Percentiles rank a stretch among this genome's conserved stretches.
Conservation (phyloP, 2,113 vertebrate species). For the human region DNA sequence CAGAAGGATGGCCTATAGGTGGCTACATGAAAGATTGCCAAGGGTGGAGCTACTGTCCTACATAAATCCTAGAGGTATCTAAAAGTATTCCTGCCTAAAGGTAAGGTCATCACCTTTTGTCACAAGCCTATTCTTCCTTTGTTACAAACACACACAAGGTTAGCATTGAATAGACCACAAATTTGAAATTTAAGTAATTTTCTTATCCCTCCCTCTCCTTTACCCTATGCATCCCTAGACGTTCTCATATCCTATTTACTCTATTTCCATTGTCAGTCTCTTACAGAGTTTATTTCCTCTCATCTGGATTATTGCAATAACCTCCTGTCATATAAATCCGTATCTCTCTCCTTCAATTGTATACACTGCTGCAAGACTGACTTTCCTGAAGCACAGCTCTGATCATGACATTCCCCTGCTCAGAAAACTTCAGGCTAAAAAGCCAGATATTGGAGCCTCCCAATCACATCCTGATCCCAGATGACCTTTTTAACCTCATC, state of each 20-base stretch:
- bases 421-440: conserved; percentile 36
- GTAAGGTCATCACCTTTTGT: conserved; percentile 1
- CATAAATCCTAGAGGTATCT: not conserved
- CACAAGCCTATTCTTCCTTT: not conserved
- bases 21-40: not conserved
- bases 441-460: not conserved
- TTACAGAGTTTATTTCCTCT: not conserved
- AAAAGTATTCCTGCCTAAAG: conserved; percentile 32
- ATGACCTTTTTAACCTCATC: conserved; percentile 49
- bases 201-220: not conserved
- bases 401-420: not conserved
- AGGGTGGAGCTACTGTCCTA: not conserved
- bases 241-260: not conserved
- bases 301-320: not conserved
- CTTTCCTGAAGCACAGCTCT: conserved; percentile 8
- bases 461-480: conserved; percentile 34
- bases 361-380: not conserved
- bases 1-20: not conserved
- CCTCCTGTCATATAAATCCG: not conserved
- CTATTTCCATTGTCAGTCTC: not conserved
- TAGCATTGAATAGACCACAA: conserved; percentile 22
- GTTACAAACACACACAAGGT: not conserved
- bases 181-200: conserved; percentile 36
- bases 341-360: not conserved
- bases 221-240: not conserved